These are phyloP conservation scores for Eupristina koningsbergeri DNA, from an alignment of 1,140 invertebrate species.

Conservation along the genomic window DNA sequence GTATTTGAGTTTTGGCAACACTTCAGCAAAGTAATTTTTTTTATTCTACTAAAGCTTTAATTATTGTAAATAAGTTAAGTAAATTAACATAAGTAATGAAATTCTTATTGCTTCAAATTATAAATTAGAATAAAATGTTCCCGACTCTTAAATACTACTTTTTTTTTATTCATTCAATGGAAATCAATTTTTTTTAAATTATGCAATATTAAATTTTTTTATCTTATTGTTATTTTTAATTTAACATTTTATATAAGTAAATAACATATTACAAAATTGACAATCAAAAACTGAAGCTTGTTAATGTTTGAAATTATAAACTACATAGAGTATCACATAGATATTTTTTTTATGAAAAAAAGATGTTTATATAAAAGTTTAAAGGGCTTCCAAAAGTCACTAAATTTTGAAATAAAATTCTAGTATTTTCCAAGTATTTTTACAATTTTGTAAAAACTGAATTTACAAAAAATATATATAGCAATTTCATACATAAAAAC, in stretches of 20 bases:
- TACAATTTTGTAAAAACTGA: slow-evolving; percentile 41
- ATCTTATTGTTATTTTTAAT: slow-evolving; percentile 13
- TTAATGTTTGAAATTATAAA: slow-evolving; percentile 27
- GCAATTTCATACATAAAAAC: slow-evolving; percentile 32
- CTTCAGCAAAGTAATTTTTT: too few species aligned
- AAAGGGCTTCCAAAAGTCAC: slow-evolving; percentile 48
- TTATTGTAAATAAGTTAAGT: too few species aligned
- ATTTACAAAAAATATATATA: slow-evolving; percentile 46
- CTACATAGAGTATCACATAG: slow-evolving; percentile 1
- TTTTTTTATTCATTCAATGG: too few species aligned
- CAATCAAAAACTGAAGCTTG: slow-evolving; percentile 4
- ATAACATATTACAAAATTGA: neutral
- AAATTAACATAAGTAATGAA: too few species aligned
- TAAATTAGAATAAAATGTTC: too few species aligned
- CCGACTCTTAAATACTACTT: too few species aligned
- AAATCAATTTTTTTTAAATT: too few species aligned
- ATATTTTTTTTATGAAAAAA: slow-evolving; percentile 24
- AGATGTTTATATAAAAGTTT: slow-evolving; percentile 6
- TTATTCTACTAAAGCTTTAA: too few species aligned
- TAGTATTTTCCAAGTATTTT: slow-evolving; percentile 51
- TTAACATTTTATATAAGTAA: slow-evolving; percentile 1
- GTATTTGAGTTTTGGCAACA: too few species aligned
- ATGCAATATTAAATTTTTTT: neutral
- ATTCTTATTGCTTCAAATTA: too few species aligned
- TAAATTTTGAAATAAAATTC: slow-evolving; percentile 34